These are phyloP conservation scores for Laodelphax striatellus DNA, from an alignment of 1,140 invertebrate genomes.

Conservation along the genomic window DNA sequence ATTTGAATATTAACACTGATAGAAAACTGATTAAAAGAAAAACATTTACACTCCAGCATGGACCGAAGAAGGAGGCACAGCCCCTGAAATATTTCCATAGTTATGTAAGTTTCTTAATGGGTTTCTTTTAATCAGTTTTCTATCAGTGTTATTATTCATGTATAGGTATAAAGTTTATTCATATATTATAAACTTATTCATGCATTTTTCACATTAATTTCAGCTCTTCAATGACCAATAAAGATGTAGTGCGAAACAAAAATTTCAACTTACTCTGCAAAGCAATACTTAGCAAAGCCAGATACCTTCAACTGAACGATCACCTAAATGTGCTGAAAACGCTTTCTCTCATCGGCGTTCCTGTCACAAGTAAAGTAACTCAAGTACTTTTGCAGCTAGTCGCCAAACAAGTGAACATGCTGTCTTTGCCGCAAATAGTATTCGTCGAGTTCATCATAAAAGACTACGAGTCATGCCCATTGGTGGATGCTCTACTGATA, in stretches of 20 bases:
- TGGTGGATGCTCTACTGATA: constrained; percentile 43
- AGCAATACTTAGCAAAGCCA: constrained; percentile 37
- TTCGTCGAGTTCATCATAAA: constrained; percentile 44
- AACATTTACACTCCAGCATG: too few species aligned
- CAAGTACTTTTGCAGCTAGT: constrained; percentile 48
- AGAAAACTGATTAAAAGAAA: too few species aligned
- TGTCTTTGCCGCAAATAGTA: constrained; percentile 44
- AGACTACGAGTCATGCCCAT: constrained; percentile 33
- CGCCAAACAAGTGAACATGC: constrained; percentile 41
- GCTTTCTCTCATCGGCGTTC: constrained; percentile 40
- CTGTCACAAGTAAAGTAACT: constrained; percentile 39
- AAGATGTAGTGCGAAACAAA: constrained; percentile 22
- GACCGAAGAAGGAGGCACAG: too few species aligned
- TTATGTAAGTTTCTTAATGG: too few species aligned
- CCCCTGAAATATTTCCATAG: too few species aligned
- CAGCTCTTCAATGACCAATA: constrained; percentile 14
- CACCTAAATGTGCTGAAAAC: constrained; percentile 42
- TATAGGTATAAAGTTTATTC: too few species aligned
- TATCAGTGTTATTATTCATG: too few species aligned
- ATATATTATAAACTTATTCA: too few species aligned
- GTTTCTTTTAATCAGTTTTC: too few species aligned
- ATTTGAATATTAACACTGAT: too few species aligned
- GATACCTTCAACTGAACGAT: constrained; percentile 37
- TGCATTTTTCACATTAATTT: background rate
- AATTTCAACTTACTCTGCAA: constrained; percentile 37